Conservation (phyloP, 92 coral and sea anemone genomes). For the Palythoa heliodiscus region DNA sequence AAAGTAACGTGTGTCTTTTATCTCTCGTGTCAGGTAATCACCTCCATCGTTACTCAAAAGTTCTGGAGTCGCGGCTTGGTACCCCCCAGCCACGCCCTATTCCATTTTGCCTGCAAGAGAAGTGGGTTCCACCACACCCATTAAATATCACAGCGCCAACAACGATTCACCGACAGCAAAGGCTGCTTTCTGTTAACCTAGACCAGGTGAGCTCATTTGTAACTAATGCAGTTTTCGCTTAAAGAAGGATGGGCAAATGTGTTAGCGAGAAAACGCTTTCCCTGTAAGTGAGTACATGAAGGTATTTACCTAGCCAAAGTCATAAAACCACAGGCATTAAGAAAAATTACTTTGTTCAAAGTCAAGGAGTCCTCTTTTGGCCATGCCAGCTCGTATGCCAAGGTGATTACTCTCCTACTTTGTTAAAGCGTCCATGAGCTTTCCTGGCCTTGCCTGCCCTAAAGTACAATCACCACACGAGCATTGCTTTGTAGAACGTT, state of each 20-base stretch:
- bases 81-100: constrained; percentile 84
- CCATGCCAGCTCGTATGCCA: no score
- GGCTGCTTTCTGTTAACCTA: constrained; percentile 75
- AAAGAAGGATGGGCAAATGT: neutral
- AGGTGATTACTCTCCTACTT: no score
- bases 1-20: neutral
- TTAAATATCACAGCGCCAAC: constrained; percentile 79
- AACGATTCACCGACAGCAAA: constrained; percentile 81
- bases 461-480: no score
- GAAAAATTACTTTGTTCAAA: neutral
- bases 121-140: constrained; percentile 89
- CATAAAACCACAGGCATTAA: neutral
- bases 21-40: constrained; percentile 73
- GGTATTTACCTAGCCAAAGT: no score
- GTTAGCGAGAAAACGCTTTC: neutral
- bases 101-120: constrained; percentile 75
- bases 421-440: no score
- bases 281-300: no score
- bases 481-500: no score
- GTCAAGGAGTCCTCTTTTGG: no score
- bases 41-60: constrained; percentile 96
- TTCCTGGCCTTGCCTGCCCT: no score
- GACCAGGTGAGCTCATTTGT: constrained; percentile 66
- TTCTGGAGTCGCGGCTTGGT: constrained; percentile 85
- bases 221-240: no score